Evolutionary conservation across 2,888 invertebrate genomes (phyloP).

Genomic region (Apantesis nais): DNA sequence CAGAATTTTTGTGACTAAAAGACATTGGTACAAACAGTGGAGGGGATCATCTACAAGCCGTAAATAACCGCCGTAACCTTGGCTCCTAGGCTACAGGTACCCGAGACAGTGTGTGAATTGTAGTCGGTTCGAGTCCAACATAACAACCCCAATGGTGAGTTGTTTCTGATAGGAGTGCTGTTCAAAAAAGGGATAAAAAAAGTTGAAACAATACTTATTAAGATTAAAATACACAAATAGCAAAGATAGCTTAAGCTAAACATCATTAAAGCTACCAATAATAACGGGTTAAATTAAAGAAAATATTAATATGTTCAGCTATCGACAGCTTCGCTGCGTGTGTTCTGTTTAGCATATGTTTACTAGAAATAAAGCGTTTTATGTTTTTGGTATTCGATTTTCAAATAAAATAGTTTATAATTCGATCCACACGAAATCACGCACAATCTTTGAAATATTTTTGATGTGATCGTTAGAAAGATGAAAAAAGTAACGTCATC

Average conservation of each 20-base stretch:
- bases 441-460: background rate
- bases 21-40: too few species aligned
- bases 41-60: too few species aligned
- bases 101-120: too few species aligned
- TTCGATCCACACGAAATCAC: background rate
- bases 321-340: background rate
- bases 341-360: background rate
- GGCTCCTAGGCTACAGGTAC: too few species aligned
- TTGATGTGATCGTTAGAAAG: background rate
- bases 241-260: background rate
- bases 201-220: too few species aligned
- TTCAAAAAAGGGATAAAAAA: too few species aligned
- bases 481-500: conserved; percentile 4
- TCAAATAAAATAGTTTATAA: background rate
- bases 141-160: too few species aligned
- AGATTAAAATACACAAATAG: background rate
- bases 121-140: too few species aligned
- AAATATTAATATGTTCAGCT: too few species aligned
- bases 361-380: background rate
- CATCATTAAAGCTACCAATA: background rate
- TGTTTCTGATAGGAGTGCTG: too few species aligned
- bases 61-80: too few species aligned
- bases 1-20: too few species aligned
- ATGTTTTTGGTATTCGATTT: background rate
- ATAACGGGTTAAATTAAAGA: background rate